These are phyloP conservation scores for Percina caprodes DNA, from an alignment of 2,113 vertebrate species.

Conservation along the genomic window DNA sequence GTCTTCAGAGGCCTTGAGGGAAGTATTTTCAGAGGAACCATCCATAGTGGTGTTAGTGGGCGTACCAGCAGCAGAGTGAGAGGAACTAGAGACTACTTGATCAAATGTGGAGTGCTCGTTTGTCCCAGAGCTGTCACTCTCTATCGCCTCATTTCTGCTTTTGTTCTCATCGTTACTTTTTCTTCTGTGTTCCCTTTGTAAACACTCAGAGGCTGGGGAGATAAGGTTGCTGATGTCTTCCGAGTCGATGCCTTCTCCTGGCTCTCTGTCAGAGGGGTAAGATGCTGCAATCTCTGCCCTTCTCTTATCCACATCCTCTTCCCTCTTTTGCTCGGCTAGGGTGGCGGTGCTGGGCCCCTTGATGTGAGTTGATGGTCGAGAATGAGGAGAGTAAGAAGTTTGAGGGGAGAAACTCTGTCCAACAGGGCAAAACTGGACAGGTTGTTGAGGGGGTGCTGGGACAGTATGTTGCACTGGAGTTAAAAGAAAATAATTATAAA, in stretches of 20 bases:
- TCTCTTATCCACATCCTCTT: constrained; percentile 43
- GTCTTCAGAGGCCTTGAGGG: constrained; percentile 30
- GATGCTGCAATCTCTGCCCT: constrained; percentile 27
- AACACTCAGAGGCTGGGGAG: constrained; percentile 58
- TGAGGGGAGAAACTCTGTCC: constrained; percentile 70
- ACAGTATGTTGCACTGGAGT: constrained; percentile 71
- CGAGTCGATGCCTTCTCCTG: constrained; percentile 84
- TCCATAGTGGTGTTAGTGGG: background rate
- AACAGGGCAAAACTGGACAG: constrained; percentile 60
- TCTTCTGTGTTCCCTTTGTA: constrained; percentile 19
- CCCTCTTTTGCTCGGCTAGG: constrained; percentile 41
- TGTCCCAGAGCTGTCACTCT: constrained; percentile 14
- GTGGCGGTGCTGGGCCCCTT: constrained; percentile 44
- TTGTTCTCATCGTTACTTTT: constrained; percentile 23
- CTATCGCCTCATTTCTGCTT: constrained; percentile 12
- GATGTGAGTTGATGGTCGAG: constrained; percentile 42
- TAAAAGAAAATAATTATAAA: constrained; percentile 28
- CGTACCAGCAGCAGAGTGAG: background rate
- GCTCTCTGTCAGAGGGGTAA: constrained; percentile 81
- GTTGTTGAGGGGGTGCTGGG: constrained; percentile 36
- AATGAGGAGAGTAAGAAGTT: constrained; percentile 38
- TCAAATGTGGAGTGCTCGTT: constrained; percentile 5
- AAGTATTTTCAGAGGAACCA: constrained; percentile 9
- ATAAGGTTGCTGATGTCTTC: constrained; percentile 71
- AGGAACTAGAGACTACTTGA: background rate